These are phyloP conservation scores for Noctilio leporinus DNA, from an alignment of 2,113 vertebrate genomes.

Conservation along the genomic window DNA sequence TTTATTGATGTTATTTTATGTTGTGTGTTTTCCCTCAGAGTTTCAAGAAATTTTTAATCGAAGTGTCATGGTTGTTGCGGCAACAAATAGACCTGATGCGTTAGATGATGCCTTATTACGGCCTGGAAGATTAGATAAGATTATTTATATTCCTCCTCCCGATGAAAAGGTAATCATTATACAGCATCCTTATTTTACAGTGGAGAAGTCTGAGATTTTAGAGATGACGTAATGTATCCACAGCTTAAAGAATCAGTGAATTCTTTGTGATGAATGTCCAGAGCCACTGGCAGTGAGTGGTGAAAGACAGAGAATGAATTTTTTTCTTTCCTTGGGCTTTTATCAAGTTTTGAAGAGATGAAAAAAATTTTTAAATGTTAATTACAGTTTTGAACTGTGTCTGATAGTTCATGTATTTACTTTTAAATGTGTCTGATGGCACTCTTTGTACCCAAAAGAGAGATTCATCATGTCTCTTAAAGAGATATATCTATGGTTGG, in stretches of 20 bases:
- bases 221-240: neutral
- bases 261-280: neutral
- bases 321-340: neutral
- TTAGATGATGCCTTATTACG: slow-evolving; percentile 93
- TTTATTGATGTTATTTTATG: neutral
- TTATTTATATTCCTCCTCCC: slow-evolving; percentile 93
- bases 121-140: slow-evolving; percentile 92
- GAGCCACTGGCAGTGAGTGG: neutral
- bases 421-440: neutral
- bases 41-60: slow-evolving; percentile 86
- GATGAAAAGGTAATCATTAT: slow-evolving; percentile 83
- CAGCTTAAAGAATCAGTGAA: neutral
- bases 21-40: slow-evolving; percentile 75
- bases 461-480: neutral
- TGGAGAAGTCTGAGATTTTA: neutral
- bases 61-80: slow-evolving; percentile 90
- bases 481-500: neutral
- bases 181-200: neutral
- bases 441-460: neutral
- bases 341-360: neutral
- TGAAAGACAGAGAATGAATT: neutral
- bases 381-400: neutral
- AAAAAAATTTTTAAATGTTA: neutral
- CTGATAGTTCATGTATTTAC: neutral
- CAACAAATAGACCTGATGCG: slow-evolving; percentile 92